Conservation (phyloP, 2,888 invertebrate genomes). For the Psococerastis gibbosa region DNA sequence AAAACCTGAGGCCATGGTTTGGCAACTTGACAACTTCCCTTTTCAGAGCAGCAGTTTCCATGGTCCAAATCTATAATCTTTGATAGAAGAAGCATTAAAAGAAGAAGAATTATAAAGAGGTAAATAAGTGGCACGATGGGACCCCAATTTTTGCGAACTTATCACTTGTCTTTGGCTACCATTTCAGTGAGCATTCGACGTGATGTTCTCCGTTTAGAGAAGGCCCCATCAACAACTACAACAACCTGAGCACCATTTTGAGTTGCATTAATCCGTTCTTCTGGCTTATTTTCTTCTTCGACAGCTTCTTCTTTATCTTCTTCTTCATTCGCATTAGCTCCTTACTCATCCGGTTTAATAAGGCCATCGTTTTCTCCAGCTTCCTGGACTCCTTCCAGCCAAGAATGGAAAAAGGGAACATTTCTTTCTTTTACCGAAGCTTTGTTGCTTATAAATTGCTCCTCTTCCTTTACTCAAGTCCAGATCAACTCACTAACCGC, state of each 20-base stretch:
- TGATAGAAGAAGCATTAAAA: too few species aligned
- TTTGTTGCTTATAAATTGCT: slow-evolving; percentile 15
- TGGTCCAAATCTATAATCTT: too few species aligned
- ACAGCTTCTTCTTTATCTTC: too few species aligned
- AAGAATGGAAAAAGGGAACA: slow-evolving; percentile 5
- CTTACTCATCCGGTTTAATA: slow-evolving; percentile 20
- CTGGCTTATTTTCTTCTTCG: not conserved
- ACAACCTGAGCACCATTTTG: slow-evolving; percentile 51
- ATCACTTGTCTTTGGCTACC: slow-evolving; percentile 4
- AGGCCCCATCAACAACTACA: slow-evolving; percentile 58
- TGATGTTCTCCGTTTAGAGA: slow-evolving; percentile 24
- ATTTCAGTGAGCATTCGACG: too few species aligned
- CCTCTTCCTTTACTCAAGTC: too few species aligned
- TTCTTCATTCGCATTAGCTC: slow-evolving; percentile 15
- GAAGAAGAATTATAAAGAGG: too few species aligned
- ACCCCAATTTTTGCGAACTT: not conserved
- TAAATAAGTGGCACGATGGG: too few species aligned
- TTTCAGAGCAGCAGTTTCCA: too few species aligned
- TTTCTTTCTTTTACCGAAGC: slow-evolving; percentile 21
- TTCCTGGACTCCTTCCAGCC: slow-evolving; percentile 19
- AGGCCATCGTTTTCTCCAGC: slow-evolving; percentile 19
- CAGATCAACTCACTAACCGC: too few species aligned
- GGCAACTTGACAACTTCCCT: too few species aligned
- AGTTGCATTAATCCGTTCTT: not conserved
- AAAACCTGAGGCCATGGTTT: too few species aligned